These are phyloP conservation scores for Ibidorhyncha struthersii DNA, from an alignment of 2,113 vertebrate species.

Conservation along the genomic window DNA sequence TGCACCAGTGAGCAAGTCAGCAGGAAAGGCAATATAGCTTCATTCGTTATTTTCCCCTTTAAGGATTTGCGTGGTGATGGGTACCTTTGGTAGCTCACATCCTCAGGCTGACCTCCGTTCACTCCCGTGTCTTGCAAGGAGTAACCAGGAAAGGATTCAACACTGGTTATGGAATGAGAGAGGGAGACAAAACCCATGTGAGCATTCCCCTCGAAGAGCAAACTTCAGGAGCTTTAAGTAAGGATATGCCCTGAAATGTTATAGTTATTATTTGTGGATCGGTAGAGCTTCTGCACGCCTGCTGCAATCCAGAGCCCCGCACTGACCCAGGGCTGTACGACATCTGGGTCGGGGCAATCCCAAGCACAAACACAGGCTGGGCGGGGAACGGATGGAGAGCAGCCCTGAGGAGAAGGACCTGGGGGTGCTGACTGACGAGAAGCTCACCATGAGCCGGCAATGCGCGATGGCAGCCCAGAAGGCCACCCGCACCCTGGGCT, in stretches of 20 bases:
- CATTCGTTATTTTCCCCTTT: background rate
- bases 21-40: rapidly evolving
- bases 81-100: background rate
- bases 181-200: background rate
- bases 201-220: background rate
- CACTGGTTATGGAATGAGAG: background rate
- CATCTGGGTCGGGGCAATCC: no score
- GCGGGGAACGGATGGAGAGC: no score
- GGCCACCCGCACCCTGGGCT: no score
- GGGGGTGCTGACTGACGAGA: no score
- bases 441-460: no score
- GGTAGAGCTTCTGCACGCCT: background rate
- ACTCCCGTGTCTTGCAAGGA: background rate
- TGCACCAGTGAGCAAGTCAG: background rate
- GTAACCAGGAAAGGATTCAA: background rate
- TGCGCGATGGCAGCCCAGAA: no score
- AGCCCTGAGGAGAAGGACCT: no score
- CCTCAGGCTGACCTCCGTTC: background rate
- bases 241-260: no score
- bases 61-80: background rate
- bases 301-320: background rate
- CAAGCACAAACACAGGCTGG: no score
- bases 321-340: background rate
- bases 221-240: background rate
- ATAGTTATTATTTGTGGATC: background rate